Conservation (phyloP, 2,113 vertebrate genomes). For the Todiramphus chloris region DNA sequence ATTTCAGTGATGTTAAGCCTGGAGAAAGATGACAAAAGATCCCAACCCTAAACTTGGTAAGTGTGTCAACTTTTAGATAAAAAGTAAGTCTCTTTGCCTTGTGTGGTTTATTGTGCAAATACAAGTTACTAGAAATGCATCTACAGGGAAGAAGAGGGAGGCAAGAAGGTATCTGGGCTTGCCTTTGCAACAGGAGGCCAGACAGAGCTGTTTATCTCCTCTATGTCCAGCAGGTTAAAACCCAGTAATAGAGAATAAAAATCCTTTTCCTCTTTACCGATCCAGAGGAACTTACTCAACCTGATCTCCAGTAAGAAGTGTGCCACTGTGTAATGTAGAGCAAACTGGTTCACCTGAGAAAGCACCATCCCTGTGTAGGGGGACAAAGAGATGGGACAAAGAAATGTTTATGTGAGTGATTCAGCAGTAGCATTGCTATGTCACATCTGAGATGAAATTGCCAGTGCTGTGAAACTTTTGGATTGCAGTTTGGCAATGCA, state of each 20-base stretch:
- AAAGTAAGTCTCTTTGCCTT: neutral
- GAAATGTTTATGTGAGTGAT: neutral
- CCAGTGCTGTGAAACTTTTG: neutral
- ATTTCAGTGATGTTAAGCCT: neutral
- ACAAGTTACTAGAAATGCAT: neutral
- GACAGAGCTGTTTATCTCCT: neutral
- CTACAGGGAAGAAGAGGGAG: neutral
- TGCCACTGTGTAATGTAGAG: neutral
- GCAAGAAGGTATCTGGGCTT: neutral
- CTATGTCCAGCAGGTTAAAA: neutral
- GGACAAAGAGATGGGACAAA: neutral
- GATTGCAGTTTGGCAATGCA: neutral
- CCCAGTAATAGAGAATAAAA: neutral
- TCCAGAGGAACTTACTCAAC: neutral
- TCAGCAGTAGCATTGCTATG: neutral
- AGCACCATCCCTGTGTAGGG: neutral
- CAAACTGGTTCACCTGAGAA: neutral
- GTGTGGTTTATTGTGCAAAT: neutral
- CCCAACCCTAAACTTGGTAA: rapidly evolving
- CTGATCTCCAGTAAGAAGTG: neutral
- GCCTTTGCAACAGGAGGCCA: neutral
- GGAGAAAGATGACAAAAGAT: neutral
- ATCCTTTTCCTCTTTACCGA: neutral
- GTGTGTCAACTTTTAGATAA: neutral
- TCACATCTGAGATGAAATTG: neutral